These are phyloP conservation scores for Abscondita cerata DNA, from an alignment of 2,888 invertebrate species.

Conservation along the genomic window DNA sequence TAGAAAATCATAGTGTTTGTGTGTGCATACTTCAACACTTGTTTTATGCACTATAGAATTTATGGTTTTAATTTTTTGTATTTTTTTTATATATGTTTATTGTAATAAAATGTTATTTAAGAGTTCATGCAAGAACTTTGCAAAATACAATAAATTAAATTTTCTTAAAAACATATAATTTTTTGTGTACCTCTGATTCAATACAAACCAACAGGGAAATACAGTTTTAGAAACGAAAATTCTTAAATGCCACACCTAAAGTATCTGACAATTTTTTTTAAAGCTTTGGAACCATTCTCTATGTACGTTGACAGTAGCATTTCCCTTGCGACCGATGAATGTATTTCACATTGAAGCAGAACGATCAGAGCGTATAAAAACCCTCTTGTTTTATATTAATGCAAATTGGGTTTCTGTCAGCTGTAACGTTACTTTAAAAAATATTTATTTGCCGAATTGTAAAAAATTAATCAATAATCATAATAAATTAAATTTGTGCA, in stretches of 20 bases:
- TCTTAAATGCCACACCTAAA: not conserved
- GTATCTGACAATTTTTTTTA: conserved; percentile 2
- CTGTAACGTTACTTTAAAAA: not conserved
- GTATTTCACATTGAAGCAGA: conserved; percentile 8
- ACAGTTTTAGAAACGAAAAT: not conserved
- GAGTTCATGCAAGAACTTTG: no score
- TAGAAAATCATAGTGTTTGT: conserved; percentile 8
- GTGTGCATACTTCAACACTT: no score
- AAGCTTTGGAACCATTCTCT: conserved; percentile 4
- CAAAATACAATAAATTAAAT: no score
- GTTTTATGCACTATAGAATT: no score
- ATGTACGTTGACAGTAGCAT: conserved; percentile 6
- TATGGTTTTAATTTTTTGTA: no score
- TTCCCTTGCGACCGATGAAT: conserved; percentile 11
- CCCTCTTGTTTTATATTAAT: conserved; percentile 10
- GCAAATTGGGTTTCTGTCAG: conserved; percentile 11
- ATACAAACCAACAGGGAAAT: no score
- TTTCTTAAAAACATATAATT: no score
- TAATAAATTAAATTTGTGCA: no score
- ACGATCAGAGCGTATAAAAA: conserved; percentile 7
- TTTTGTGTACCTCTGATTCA: no score
- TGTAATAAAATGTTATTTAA: no score
- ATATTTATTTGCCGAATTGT: conserved; percentile 1
- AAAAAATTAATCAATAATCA: no score
- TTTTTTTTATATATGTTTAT: no score